These are phyloP conservation scores for Serinus canaria DNA, from an alignment of 2,113 vertebrate genomes.

Conservation along the genomic window DNA sequence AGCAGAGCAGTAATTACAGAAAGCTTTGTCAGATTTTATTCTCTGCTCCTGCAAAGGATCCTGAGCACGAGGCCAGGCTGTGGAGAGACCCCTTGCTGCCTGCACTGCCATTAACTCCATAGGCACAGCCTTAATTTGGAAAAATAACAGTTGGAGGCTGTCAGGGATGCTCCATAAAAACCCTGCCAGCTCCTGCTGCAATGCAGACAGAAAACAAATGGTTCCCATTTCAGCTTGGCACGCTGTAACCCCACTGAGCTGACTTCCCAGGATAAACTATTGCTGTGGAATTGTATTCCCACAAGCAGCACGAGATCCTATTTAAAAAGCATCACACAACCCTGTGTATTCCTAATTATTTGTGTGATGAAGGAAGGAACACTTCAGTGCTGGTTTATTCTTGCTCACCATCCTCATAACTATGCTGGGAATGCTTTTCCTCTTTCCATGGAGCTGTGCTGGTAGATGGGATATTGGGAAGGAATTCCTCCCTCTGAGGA, in stretches of 20 bases:
- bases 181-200: constrained; percentile 49
- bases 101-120: constrained; percentile 46
- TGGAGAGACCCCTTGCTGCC: neutral
- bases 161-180: neutral
- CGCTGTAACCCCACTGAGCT: neutral
- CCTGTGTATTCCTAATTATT: constrained; percentile 37
- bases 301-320: neutral
- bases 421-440: neutral
- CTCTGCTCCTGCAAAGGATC: constrained; percentile 20
- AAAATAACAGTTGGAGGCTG: constrained; percentile 31
- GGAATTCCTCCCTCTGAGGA: accelerated
- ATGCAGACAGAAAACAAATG: constrained; percentile 63
- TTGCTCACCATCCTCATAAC: neutral
- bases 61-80: neutral
- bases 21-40: constrained; percentile 30
- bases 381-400: neutral
- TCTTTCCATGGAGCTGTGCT: neutral
- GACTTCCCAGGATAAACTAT: constrained; percentile 32
- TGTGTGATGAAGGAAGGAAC: neutral
- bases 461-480: neutral
- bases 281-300: constrained; percentile 32
- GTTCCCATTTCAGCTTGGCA: constrained; percentile 39
- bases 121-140: constrained; percentile 59
- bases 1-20: constrained; percentile 27
- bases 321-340: neutral